A percentile compares a stretch with the other conserved stretches of the same genome.
Evolutionary conservation across 2,113 vertebrate species (phyloP).

Genomic region (Semnornis frantzii): DNA sequence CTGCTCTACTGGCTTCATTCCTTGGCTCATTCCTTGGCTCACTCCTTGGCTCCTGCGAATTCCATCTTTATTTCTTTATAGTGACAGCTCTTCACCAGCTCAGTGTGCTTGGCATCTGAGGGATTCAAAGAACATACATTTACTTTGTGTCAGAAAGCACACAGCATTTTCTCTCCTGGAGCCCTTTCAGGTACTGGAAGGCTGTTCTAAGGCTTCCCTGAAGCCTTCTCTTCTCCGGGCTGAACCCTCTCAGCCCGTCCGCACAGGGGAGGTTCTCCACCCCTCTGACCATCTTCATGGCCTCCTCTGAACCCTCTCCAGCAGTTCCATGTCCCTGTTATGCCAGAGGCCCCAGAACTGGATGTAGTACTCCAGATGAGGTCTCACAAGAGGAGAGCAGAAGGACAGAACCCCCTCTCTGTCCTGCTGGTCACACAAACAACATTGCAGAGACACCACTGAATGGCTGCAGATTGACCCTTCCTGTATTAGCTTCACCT

Average conservation of each 20-base stretch:
- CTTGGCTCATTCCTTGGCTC: neutral
- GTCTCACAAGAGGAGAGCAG: too few species aligned
- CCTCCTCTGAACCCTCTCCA: too few species aligned
- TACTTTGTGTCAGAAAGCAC: neutral
- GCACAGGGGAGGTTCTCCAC: too few species aligned
- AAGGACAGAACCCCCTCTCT: too few species aligned
- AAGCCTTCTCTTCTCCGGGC: too few species aligned
- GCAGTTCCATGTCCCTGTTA: too few species aligned
- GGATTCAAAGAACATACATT: neutral
- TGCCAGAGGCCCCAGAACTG: too few species aligned
- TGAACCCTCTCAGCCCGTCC: too few species aligned
- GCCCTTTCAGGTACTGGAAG: too few species aligned
- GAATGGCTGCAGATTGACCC: neutral
- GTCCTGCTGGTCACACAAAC: neutral
- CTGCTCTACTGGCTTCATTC: neutral
- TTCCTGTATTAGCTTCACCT: neutral
- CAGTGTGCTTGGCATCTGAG: conserved; percentile 44
- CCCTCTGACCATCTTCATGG: too few species aligned
- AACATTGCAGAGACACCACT: neutral
- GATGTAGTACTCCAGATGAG: too few species aligned
- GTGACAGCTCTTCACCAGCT: conserved; percentile 37
- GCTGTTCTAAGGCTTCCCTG: too few species aligned
- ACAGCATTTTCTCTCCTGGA: neutral
- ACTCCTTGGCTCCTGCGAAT: neutral
- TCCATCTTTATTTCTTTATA: conserved; percentile 57